Evolutionary conservation across 2,113 vertebrate species (phyloP), one percentile per base, ranked within the genome.

Genomic region (Kryptolebias marmoratus): DNA sequence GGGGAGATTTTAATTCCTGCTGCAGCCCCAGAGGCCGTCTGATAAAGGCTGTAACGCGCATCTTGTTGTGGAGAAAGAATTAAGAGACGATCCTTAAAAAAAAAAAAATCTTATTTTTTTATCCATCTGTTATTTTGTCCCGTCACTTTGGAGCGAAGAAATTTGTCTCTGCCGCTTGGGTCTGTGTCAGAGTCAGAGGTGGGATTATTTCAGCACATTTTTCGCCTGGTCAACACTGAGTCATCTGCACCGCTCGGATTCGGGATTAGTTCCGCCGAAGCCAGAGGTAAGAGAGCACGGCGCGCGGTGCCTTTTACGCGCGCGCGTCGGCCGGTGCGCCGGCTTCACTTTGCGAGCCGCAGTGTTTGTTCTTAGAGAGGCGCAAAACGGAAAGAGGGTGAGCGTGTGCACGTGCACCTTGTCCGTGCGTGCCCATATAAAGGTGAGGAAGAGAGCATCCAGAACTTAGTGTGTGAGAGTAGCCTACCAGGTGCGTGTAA

Each of bases 161-260:
- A 57, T 18, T 62, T 36, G 60, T 53, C 59, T 49, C 50, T 58
- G 14, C 39, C 14, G 47, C 16, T 31, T 45, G 8, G 30, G 22
- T 50, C 22, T 11, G 61, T 9, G 10, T 4, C 27, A 57, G 59
- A 62, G 27, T 22, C 58, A 39, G 67, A 67, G 61, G 68, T 77
- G 75, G 88, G 64, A 90, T 90, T 90, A 91, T 82, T 84, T 65
- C 31, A 15, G 4, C 71, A 49, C n/a, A 11, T 9, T 36, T 57
- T 58, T 61, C 66, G 5, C 45, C 68, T 27, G 60, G n/a, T 68
- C 68, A 52, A 82, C 45, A 49, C 18, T 65, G 12, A 30, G 50
- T 32, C 61, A 76, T 22, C 60, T 10, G 18, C 49, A 28, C 11
- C 27, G 22, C 45, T 48, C 30, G 68, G 82, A 81, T 73, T 61